Evolutionary conservation across 2,888 invertebrate genomes (phyloP), one percentile per base, ranked within the genome.

Genomic region (Hedya salicella): DNA sequence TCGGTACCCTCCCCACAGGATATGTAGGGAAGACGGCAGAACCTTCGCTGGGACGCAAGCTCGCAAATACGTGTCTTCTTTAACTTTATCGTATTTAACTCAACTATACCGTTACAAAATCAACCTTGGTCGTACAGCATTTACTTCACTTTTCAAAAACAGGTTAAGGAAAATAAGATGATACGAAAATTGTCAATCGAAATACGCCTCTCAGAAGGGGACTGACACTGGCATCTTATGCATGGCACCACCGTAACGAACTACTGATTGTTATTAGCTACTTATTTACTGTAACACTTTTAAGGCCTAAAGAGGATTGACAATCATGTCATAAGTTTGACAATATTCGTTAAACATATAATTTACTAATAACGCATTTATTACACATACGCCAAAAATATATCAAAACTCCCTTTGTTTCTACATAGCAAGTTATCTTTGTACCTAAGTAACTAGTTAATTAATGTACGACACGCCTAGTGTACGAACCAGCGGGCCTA

Each of bases 1-100:
- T 80, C 78, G 79, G 69, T 75, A 77, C 71, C 73, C 73, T 78
- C 77, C 70, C 71, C 61, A 69, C 70, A 80, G 78, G 75, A 69
- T 65, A 63, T 69, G 71, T 73, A 72, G 71, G 42, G 50, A 62
- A 56, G 49, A 62, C 62, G 67, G 46, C 39, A 36, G 56, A 50
- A 14, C 21, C 42, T 32, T 53, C 66, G 21, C 5, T 16, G 53
- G 61, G 66, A 54, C 40, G 40, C 19, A 19, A 44, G 65, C 53
- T 53, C 54, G 60, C 66, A 54, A 60, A 61, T 49, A 60, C 36
- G n/a, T 36, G 11, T 32, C 16, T 17, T 11, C 5, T 13, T n/a
- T n/a, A 30, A 17, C 21, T 32, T 9, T n/a, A n/a, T 8, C 30
- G 13, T 6, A 3, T 16, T 46, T 44, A 6, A 14, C 6, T 39